Percentiles rank a stretch among this genome's conserved stretches.
These are phyloP conservation scores for Cosmia trapezina DNA, from an alignment of 2,888 invertebrate genomes.

Conservation along the genomic window DNA sequence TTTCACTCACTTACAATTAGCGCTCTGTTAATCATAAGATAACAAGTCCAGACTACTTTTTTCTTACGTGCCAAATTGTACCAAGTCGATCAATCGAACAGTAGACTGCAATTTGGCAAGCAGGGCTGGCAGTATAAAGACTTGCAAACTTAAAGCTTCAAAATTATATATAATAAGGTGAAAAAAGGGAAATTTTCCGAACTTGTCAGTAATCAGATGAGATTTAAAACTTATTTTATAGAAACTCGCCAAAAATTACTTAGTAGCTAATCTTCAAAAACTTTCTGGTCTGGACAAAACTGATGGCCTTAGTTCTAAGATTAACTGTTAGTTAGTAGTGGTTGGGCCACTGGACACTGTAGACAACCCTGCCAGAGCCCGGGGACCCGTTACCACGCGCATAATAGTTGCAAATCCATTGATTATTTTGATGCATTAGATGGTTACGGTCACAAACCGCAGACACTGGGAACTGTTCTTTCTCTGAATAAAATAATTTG, in stretches of 20 bases:
- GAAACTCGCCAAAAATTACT: not conserved
- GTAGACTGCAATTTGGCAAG: conserved; percentile 58
- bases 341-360: not conserved
- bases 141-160: not conserved
- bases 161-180: too few relatives aligned
- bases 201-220: not conserved
- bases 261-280: not conserved
- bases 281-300: not conserved
- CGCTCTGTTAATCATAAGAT: conserved; percentile 87
- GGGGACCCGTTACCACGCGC: conserved; percentile 36
- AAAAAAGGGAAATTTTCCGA: not conserved
- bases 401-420: conserved; percentile 60
- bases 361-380: conserved; percentile 38
- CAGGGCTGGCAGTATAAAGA: conserved; percentile 39
- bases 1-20: conserved; percentile 86
- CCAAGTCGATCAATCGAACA: conserved; percentile 72
- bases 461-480: conserved; percentile 62
- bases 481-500: conserved; percentile 61
- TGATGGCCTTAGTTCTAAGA: not conserved
- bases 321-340: not conserved
- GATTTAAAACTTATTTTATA: not conserved
- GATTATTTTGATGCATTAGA: conserved; percentile 63
- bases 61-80: conserved; percentile 73
- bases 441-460: conserved; percentile 66
- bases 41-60: conserved; percentile 77